Evolutionary conservation across 2,797 vertebrate genomes (phyloP).

Genomic region (Liasis olivaceus): DNA sequence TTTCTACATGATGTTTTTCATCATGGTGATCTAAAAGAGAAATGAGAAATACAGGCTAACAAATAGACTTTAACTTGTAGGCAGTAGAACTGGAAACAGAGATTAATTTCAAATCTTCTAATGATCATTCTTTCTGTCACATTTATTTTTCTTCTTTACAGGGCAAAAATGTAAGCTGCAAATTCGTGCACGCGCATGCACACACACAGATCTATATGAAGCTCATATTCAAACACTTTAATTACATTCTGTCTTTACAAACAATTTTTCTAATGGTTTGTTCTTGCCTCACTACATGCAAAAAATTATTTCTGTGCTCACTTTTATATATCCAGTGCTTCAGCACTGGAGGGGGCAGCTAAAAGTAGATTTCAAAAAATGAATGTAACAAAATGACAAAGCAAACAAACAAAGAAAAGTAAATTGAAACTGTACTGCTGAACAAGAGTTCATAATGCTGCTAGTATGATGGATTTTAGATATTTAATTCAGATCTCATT

Average conservation of each 20-base stretch:
- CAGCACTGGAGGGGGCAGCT: not conserved
- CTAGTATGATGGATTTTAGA: not conserved
- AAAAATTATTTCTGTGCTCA: not conserved
- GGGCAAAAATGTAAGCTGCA: not conserved
- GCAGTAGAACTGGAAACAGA: not conserved
- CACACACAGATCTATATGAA: not conserved
- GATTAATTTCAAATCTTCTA: not conserved
- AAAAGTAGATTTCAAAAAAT: not conserved
- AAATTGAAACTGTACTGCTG: not conserved
- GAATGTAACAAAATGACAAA: not conserved
- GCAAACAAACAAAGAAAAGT: not conserved
- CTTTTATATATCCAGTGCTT: not conserved
- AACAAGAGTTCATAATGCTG: not conserved
- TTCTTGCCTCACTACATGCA: too few relatives aligned
- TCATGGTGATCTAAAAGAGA: not conserved
- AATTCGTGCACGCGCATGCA: not conserved
- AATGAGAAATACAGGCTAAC: too few relatives aligned
- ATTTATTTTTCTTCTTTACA: too few relatives aligned
- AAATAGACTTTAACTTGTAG: not conserved
- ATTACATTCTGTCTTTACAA: too few relatives aligned
- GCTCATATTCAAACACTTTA: too few relatives aligned
- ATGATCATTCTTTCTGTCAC: not conserved
- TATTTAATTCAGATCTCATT: not conserved
- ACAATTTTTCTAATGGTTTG: too few relatives aligned
- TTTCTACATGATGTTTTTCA: not conserved